These are phyloP conservation scores for pig (Sus scrofa) DNA, from an alignment of 2,113 vertebrate genomes.

Conservation along the genomic window DNA sequence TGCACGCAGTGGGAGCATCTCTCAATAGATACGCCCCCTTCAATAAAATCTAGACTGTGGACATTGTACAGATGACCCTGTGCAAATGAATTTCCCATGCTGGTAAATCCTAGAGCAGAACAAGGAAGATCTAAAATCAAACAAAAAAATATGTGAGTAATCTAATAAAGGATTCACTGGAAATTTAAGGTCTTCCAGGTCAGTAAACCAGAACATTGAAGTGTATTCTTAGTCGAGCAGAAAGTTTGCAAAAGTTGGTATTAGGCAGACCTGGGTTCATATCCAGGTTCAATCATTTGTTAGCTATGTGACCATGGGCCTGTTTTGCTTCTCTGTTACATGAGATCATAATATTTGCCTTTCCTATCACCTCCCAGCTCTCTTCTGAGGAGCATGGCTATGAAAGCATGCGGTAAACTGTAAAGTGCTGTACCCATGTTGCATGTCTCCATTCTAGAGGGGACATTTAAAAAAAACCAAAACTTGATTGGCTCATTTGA, in stretches of 20 bases:
- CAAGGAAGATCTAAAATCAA: neutral
- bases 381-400: neutral
- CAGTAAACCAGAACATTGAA: neutral
- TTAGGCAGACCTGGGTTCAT: neutral
- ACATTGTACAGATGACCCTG: neutral
- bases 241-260: neutral
- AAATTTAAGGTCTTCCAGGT: slow-evolving; percentile 23
- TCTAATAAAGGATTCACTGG: neutral
- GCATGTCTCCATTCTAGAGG: neutral
- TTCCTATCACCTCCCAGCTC: neutral
- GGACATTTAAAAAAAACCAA: neutral
- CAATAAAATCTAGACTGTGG: neutral
- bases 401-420: neutral
- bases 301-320: neutral
- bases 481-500: neutral
- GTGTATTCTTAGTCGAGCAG: neutral
- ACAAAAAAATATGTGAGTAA: neutral
- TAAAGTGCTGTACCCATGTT: neutral
- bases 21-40: neutral
- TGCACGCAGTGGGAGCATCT: neutral
- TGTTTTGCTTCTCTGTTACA: neutral
- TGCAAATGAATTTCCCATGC: neutral
- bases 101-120: neutral
- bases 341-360: neutral
- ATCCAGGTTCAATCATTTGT: neutral